These are phyloP conservation scores for Allobates femoralis DNA, from an alignment of 2,797 vertebrate genomes.

Conservation along the genomic window DNA sequence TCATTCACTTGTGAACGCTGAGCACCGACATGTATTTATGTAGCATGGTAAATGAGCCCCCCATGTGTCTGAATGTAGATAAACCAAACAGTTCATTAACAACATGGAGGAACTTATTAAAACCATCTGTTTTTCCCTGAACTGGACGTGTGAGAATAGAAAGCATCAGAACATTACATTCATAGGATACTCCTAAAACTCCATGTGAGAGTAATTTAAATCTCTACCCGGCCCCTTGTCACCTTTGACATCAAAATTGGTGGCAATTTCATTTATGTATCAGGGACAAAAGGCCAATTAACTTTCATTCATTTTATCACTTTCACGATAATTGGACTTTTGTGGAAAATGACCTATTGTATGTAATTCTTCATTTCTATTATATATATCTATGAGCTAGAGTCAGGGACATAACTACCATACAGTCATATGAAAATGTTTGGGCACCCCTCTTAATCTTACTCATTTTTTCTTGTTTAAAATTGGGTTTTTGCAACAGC, in stretches of 20 bases:
- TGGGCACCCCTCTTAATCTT: no score
- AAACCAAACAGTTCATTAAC: slow-evolving; percentile 57
- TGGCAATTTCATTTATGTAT: slow-evolving; percentile 34
- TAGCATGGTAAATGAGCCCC: slow-evolving; percentile 34
- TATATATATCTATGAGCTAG: neutral
- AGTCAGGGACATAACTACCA: no score
- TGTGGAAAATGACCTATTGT: neutral
- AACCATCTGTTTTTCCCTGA: slow-evolving; percentile 32
- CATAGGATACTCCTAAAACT: neutral
- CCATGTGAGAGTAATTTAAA: slow-evolving; percentile 54
- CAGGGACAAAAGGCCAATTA: slow-evolving; percentile 29
- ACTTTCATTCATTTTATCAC: slow-evolving; percentile 15
- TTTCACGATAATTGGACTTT: neutral
- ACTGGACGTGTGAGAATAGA: neutral
- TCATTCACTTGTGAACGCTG: slow-evolving; percentile 2
- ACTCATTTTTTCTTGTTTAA: no score
- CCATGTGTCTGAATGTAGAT: slow-evolving; percentile 42
- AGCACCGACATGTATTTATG: neutral
- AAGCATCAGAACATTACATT: slow-evolving; percentile 1
- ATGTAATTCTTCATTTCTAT: neutral
- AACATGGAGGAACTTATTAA: slow-evolving; percentile 47
- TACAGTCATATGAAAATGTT: no score
- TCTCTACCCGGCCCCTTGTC: neutral
- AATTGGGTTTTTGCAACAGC: no score
- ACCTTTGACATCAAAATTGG: slow-evolving; percentile 53